Conservation (phyloP, 30 jellyfish, hydroid and myxozoan genomes). For the Haliclystus octoradiatus region DNA sequence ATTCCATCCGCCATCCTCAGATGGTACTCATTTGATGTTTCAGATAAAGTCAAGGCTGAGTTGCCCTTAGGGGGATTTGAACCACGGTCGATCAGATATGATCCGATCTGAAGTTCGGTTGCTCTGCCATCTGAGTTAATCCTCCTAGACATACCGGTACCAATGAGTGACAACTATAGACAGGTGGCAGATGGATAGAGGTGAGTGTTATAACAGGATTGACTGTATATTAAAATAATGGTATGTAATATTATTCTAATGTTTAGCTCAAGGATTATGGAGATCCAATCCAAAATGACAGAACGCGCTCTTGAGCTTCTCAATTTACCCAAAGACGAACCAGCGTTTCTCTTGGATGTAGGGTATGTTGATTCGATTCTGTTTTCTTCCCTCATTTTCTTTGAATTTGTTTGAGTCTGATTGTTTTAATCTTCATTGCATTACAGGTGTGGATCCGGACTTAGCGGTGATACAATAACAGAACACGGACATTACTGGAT, state of each 20-base stretch:
- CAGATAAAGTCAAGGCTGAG: too few relatives aligned
- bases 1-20: too few relatives aligned
- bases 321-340: constrained; percentile 59
- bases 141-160: too few relatives aligned
- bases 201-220: too few relatives aligned
- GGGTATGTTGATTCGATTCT: constrained; percentile 27
- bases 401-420: not conserved
- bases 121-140: too few relatives aligned
- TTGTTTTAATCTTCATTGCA: not conserved
- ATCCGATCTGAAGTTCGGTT: too few relatives aligned
- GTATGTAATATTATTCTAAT: not conserved
- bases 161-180: too few relatives aligned
- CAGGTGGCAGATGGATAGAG: too few relatives aligned
- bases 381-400: not conserved
- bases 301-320: constrained; percentile 89
- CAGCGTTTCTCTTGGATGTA: constrained; percentile 66
- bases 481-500: constrained; percentile 89
- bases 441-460: constrained; percentile 72
- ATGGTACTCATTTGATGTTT: too few relatives aligned
- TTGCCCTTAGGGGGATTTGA: too few relatives aligned
- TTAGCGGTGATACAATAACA: constrained; percentile 83
- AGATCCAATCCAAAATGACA: constrained; percentile 84
- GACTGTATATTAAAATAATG: not conserved
- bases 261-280: constrained; percentile 77
- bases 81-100: too few relatives aligned